A percentile compares a stretch with the other conserved stretches of the same genome.
These are phyloP conservation scores for Halyomorpha halys DNA, from an alignment of 1,140 invertebrate genomes.

Conservation along the genomic window DNA sequence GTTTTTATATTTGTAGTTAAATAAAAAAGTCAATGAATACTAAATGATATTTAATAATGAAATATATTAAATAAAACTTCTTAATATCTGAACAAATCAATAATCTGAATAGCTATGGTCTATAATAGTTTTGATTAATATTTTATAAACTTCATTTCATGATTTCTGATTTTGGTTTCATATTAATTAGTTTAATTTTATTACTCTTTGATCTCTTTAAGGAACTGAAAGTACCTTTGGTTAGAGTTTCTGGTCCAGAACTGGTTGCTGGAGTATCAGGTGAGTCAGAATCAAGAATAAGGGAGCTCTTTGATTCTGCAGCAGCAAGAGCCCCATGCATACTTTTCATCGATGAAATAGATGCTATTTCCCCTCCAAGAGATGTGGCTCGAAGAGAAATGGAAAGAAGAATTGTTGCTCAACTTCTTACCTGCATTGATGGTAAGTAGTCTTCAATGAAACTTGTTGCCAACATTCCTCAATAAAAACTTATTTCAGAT, in stretches of 20 bases:
- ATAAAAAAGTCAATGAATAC: too few species aligned
- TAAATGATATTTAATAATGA: too few species aligned
- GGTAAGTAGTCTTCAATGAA: constrained; percentile 38
- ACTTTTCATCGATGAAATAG: constrained; percentile 91
- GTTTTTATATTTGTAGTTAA: too few species aligned
- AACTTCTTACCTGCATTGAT: constrained; percentile 80
- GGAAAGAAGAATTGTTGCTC: constrained; percentile 88
- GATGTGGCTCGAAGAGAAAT: constrained; percentile 85
- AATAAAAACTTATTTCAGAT: too few species aligned
- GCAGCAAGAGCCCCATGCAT: constrained; percentile 63
- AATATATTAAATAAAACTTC: too few species aligned
- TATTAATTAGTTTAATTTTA: not conserved
- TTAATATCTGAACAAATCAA: too few species aligned
- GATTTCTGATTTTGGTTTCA: too few species aligned
- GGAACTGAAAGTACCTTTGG: constrained; percentile 59
- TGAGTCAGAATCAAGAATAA: constrained; percentile 86
- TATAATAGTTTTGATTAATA: too few species aligned
- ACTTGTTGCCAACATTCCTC: too few species aligned
- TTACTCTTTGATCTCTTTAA: constrained; percentile 31
- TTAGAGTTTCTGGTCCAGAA: constrained; percentile 83
- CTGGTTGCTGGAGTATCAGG: constrained; percentile 89
- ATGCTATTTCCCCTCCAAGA: constrained; percentile 76
- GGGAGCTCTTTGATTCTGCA: constrained; percentile 83
- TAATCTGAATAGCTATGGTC: too few species aligned
- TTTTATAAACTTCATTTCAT: too few species aligned